Base-by-base conservation (phyloP, 1,140 invertebrate species). In the Drosophila auraria region DNA sequence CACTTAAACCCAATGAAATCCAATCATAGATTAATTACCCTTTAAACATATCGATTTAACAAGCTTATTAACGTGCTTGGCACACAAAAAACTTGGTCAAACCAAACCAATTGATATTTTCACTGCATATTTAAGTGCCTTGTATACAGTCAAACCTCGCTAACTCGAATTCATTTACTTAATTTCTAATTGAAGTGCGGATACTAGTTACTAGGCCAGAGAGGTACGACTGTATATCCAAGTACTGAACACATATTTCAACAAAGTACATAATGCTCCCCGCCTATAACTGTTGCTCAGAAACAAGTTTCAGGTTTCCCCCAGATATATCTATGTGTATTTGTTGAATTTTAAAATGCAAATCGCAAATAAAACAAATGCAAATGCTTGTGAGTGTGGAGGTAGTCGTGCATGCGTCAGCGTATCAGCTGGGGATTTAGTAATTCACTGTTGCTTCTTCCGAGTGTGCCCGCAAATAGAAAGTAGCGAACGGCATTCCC, bases 381-480 rank as follows among this genome's bases (percentile, higher is more conserved):
- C 45, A 27, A 50, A 36, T 14, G n/a, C 7, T 36, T 44, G 27
- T 15, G 7, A 23, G 33, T 23, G 11, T 23, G 3, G 14, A 23
- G 25, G 33, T n/a, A 8, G 6, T 30, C 17, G 23, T 14, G 23
- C 9, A 42, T 20, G 0, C 7, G 45, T n/a, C 20, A 27, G n/a
- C 30, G 15, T 38, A 45, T 68, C 27, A 33, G 27, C 23, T 68
- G n/a, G n/a, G 63, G 20, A 47, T 68, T 40, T 38, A 11, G 12
- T 12, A 47, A 47, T 11, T 56, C 20, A 57, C 23, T 27, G 11
- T 56, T 68, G 30, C 40, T 69, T 40, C 33, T 69, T 40, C 33
- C 50, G 30, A 70, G 63, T 30, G 63, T 44, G 38, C 14, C 63
- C 20, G 51, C 63, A 57, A 71, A 71, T 56, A 71, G 68, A 71